Conservation (phyloP, 2,113 vertebrate genomes). For the Pseudorectes ferrugineus region DNA sequence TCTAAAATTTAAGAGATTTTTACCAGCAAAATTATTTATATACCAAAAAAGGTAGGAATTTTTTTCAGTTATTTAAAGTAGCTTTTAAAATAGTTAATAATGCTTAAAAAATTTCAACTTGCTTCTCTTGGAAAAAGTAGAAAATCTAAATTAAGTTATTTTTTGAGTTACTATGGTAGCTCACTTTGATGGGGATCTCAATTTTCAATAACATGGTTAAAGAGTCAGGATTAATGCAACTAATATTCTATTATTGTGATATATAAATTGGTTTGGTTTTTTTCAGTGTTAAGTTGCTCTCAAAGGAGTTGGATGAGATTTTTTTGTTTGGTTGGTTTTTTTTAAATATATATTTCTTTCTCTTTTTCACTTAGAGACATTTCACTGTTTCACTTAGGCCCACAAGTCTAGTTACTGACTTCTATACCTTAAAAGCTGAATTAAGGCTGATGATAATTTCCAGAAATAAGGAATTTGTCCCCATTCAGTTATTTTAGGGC, state of each 20-base stretch:
- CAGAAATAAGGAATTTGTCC: not conserved
- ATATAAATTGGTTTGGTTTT: accelerated
- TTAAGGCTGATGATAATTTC: not conserved
- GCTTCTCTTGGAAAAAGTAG: not conserved
- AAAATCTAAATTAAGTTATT: not conserved
- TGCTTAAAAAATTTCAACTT: not conserved
- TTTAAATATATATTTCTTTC: not conserved
- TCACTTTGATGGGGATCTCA: not conserved
- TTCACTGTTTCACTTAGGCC: not conserved
- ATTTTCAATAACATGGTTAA: not conserved
- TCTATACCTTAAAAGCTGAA: not conserved
- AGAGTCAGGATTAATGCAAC: not conserved
- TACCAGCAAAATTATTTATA: not conserved
- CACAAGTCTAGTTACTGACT: not conserved
- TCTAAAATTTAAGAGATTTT: not conserved
- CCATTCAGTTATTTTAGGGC: not conserved
- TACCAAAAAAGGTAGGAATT: not conserved
- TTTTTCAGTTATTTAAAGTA: not conserved
- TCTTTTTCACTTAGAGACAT: not conserved
- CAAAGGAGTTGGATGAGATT: not conserved
- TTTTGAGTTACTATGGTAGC: not conserved
- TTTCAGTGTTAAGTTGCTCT: not conserved
- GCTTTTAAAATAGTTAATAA: not conserved
- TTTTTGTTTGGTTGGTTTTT: not conserved
- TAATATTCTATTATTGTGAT: not conserved